Evolutionary conservation across 2,113 vertebrate species (phyloP).

Genomic region (Haplochromis vanheusdeni): DNA sequence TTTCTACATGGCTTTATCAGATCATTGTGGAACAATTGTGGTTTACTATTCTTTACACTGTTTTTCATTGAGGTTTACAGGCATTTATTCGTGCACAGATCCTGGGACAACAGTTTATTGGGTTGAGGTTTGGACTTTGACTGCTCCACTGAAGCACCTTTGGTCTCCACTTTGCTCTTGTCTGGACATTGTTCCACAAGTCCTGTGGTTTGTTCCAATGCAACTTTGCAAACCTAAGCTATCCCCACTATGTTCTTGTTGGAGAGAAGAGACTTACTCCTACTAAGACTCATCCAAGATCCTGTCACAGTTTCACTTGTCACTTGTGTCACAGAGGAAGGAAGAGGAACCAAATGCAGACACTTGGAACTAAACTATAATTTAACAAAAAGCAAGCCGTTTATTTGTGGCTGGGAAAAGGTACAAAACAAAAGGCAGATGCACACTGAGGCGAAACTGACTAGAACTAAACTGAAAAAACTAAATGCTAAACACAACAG

Average conservation of each 20-base stretch:
- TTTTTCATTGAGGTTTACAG: neutral
- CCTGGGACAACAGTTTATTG: neutral
- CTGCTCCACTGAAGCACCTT: neutral
- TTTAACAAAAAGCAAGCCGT: accelerated
- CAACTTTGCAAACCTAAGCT: neutral
- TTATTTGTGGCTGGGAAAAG: neutral
- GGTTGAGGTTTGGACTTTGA: neutral
- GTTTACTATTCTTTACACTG: neutral
- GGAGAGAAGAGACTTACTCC: neutral
- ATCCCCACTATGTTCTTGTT: neutral
- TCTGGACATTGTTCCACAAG: neutral
- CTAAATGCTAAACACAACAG: neutral
- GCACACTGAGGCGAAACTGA: accelerated
- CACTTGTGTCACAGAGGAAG: neutral
- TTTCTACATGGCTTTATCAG: neutral
- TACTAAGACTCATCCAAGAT: neutral
- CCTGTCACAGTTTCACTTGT: neutral
- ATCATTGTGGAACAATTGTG: neutral
- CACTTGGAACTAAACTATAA: neutral
- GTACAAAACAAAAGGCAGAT: neutral
- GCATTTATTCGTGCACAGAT: neutral
- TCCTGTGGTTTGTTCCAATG: neutral
- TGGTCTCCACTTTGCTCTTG: neutral
- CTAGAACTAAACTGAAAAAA: neutral
- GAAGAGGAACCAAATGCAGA: neutral